Percentiles rank a stretch among this genome's conserved stretches.
These are phyloP conservation scores for Campoplex capitator DNA, from an alignment of 2,888 invertebrate species.

Conservation along the genomic window DNA sequence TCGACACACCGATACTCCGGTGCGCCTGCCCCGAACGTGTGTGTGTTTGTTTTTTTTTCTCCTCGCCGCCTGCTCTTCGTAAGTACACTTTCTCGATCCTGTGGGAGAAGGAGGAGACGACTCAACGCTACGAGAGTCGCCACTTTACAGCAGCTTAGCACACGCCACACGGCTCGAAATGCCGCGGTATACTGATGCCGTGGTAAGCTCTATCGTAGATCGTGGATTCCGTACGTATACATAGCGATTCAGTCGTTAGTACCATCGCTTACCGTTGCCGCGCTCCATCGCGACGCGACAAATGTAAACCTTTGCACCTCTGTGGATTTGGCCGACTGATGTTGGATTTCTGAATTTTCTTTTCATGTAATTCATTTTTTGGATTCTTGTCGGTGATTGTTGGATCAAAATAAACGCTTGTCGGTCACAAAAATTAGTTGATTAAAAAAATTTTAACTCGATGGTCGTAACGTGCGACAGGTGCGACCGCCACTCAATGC, in stretches of 20 bases:
- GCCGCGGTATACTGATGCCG: constrained; percentile 44
- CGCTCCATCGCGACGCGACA: no score
- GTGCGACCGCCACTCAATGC: background rate
- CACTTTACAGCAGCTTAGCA: background rate
- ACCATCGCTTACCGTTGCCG: background rate
- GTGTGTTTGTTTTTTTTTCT: constrained; percentile 13
- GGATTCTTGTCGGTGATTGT: no score
- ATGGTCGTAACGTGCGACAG: background rate
- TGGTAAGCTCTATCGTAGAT: background rate
- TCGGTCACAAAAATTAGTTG: no score
- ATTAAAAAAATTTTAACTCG: background rate
- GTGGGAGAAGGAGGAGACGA: background rate
- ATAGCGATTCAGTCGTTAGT: background rate
- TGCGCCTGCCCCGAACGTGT: constrained; percentile 24
- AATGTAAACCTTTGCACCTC: no score
- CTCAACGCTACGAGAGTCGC: constrained; percentile 8
- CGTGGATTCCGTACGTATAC: background rate
- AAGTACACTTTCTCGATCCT: constrained; percentile 30
- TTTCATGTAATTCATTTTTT: no score
- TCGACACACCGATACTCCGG: constrained; percentile 15
- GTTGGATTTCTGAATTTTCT: no score
- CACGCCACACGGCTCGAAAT: constrained; percentile 26
- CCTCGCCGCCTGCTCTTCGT: constrained; percentile 2
- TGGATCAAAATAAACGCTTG: no score
- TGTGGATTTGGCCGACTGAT: no score